Evolutionary conservation across 2,797 vertebrate genomes (phyloP).

Genomic region (Coluber constrictor): DNA sequence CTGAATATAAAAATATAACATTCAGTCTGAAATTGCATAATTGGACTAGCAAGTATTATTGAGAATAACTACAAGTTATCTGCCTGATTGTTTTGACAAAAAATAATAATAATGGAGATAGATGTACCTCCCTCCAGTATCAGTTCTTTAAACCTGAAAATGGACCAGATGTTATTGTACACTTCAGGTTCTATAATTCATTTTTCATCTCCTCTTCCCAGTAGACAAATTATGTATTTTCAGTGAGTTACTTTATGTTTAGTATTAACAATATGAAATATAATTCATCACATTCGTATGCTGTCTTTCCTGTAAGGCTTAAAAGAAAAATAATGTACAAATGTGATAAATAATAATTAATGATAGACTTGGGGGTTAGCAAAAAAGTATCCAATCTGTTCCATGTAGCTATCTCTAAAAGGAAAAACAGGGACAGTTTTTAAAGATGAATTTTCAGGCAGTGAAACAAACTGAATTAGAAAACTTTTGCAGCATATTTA

Average conservation of each 20-base stretch:
- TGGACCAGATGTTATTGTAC: background rate
- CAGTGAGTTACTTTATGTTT: background rate
- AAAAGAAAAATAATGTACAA: background rate
- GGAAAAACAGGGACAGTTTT: background rate
- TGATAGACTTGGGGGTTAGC: background rate
- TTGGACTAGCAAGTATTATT: background rate
- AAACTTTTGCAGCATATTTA: background rate
- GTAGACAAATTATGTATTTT: background rate
- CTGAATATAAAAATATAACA: background rate
- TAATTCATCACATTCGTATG: background rate
- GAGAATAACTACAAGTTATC: background rate
- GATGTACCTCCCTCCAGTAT: background rate
- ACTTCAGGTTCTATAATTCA: background rate
- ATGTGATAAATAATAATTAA: background rate
- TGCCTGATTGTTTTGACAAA: background rate
- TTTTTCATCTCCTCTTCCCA: background rate
- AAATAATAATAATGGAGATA: background rate
- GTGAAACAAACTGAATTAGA: background rate
- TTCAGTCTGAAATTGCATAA: background rate
- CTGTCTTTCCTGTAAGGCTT: background rate
- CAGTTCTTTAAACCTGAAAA: background rate
- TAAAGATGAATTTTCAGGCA: background rate
- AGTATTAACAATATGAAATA: background rate
- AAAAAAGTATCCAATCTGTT: background rate
- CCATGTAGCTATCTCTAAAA: background rate